Evolutionary conservation across 2,888 invertebrate genomes (phyloP).

Genomic region (Saturnia pavonia): DNA sequence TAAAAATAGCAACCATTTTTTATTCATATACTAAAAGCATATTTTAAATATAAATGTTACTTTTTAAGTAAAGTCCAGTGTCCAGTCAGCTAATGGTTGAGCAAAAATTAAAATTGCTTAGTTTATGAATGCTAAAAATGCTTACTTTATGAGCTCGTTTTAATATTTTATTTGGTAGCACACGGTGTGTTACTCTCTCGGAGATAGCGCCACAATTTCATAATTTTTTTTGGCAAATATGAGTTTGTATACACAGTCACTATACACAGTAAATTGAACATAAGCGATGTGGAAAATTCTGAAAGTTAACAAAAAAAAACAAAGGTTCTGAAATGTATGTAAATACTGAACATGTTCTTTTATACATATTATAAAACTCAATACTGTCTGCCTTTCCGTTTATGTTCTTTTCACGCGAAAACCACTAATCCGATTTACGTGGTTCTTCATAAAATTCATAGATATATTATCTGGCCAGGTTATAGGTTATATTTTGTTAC

Average conservation of each 20-base stretch:
- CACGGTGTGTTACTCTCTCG: not conserved
- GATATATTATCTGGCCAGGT: too few relatives aligned
- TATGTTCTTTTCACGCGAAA: too few relatives aligned
- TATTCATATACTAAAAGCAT: not conserved
- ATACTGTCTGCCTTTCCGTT: too few relatives aligned
- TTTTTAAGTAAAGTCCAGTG: constrained; percentile 4
- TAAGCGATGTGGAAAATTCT: not conserved
- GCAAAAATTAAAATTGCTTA: constrained; percentile 22
- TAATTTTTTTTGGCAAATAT: not conserved
- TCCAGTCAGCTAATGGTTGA: constrained; percentile 15
- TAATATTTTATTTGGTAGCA: not conserved
- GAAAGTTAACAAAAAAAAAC: not conserved
- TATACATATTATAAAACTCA: too few relatives aligned
- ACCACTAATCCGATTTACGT: too few relatives aligned
- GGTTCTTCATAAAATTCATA: too few relatives aligned
- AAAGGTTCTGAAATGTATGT: not conserved
- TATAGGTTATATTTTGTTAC: too few relatives aligned
- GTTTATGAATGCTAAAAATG: not conserved
- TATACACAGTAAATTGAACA: not conserved
- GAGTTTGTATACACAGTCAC: not conserved
- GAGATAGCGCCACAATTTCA: not conserved
- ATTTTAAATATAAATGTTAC: not conserved
- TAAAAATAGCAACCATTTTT: not conserved
- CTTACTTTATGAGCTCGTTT: constrained; percentile 3
- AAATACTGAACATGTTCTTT: not conserved